A percentile compares a stretch with the other conserved stretches of the same genome.
Evolutionary conservation across 2,113 vertebrate genomes (phyloP).

Genomic region (Oncorhynchus mykiss): DNA sequence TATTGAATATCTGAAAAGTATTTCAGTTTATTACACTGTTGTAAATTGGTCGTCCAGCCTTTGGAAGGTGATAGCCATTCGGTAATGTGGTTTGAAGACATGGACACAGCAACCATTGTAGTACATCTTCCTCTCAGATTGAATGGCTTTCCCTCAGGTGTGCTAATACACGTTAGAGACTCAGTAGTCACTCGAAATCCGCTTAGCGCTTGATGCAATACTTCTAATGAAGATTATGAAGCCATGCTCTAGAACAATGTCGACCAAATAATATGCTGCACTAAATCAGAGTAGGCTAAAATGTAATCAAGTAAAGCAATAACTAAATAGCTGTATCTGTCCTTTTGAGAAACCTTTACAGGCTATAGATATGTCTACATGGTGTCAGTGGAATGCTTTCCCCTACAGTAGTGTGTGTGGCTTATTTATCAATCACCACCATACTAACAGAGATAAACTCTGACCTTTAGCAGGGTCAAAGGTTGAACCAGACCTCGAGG

Average conservation of each 20-base stretch:
- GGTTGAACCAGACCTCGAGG: background rate
- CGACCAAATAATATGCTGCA: background rate
- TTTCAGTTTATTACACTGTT: background rate
- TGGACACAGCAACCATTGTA: background rate
- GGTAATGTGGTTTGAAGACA: background rate
- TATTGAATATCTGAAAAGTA: background rate
- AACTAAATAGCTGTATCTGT: background rate
- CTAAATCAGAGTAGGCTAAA: too few relatives aligned
- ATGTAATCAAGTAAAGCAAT: background rate
- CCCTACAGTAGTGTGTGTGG: background rate
- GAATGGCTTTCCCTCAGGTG: background rate
- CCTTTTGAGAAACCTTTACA: background rate
- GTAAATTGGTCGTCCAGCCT: too few relatives aligned
- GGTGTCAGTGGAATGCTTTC: background rate
- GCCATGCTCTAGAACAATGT: background rate
- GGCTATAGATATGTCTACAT: background rate
- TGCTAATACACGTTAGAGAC: conserved; percentile 1
- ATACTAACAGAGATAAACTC: background rate
- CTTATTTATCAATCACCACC: background rate
- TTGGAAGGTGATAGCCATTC: background rate
- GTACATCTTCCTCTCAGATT: background rate
- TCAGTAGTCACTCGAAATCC: background rate
- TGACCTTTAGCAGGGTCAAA: background rate
- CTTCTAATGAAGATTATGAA: background rate
- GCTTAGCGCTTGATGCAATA: background rate